Evolutionary conservation across 2,113 vertebrate species (phyloP), one percentile per base, ranked within the genome.

Genomic region (Paramisgurnus dabryanus): DNA sequence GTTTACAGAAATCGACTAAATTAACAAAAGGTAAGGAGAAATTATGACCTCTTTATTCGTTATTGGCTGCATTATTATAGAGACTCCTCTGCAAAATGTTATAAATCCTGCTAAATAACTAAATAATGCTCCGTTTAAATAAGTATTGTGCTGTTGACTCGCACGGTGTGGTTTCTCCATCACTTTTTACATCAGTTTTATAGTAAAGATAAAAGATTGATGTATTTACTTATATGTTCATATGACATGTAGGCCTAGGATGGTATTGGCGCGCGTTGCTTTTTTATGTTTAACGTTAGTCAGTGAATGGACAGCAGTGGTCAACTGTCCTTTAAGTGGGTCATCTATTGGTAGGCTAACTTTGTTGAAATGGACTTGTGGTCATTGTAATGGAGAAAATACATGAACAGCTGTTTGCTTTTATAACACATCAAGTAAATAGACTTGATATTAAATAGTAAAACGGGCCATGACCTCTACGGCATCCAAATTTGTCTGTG

Each of bases 1-100:
- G 27, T 34, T 10, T 12, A 12, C 2, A 9, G 43, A 11, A 49
- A 64, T 27, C 18, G 61, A 17, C 39, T 50, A 22, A 55, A 27
- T 66, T 67, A 10, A 4, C 27, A 13, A 9, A 64, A 77, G 75
- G 75, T 77, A 66, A 76, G 74, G 2, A 13, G 1, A 47, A 73
- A 22, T 9, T 9, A 5, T 0, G 39, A 17, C 0, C 1, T 41
- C 58, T 73, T 13, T 60, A 60, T 60, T 70, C 15, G 39, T 40
- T 8, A 60, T 3, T 15, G 39, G 43, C 10, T 18, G 9, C 13
- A n/a, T 34, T 55, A 6, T 22, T 60, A n/a, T 12, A 71, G n/a
- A 12, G 9, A 43, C 18, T 18, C 9, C 17, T 57, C 15, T 57
- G 7, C 57, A 40, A 50, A 34, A 27, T 41, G 9, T 72, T 4